phyloP scores from a whole-genome alignment of 2,888 invertebrate species.

The Lydus trimaculatus region DNA sequence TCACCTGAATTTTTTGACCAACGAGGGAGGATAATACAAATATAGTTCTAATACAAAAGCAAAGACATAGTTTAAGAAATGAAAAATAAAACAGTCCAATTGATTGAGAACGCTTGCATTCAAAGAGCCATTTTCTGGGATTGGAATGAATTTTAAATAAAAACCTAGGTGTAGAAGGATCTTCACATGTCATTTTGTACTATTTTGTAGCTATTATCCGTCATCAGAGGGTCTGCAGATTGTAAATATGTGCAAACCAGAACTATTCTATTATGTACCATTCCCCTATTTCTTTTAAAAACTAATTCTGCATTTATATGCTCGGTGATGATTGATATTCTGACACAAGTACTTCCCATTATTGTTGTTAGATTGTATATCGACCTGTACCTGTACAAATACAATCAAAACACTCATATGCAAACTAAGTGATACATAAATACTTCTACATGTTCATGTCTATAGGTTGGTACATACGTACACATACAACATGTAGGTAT shows the following conservation, averaged over 20 bases:
- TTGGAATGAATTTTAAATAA: no score
- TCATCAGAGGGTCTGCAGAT: no score
- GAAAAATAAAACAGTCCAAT: no score
- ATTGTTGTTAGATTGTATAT: neutral
- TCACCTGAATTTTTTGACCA: no score
- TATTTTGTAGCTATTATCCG: no score
- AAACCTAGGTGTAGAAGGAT: neutral
- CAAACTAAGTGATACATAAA: neutral
- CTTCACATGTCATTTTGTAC: no score
- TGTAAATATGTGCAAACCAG: no score
- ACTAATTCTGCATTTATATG: neutral
- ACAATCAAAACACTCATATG: neutral
- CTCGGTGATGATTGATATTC: neutral
- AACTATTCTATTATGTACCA: neutral
- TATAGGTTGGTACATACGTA: neutral
- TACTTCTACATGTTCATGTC: neutral
- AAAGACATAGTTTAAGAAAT: no score
- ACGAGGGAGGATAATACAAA: no score
- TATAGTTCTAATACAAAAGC: no score
- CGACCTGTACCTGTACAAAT: neutral
- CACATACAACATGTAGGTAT: neutral
- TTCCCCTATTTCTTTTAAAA: neutral
- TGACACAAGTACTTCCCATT: slow-evolving; percentile 3
- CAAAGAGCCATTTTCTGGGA: no score
- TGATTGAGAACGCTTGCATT: no score